phyloP scores from a whole-genome alignment of 2,888 invertebrate genomes.

The Drosophila paracracens region DNA sequence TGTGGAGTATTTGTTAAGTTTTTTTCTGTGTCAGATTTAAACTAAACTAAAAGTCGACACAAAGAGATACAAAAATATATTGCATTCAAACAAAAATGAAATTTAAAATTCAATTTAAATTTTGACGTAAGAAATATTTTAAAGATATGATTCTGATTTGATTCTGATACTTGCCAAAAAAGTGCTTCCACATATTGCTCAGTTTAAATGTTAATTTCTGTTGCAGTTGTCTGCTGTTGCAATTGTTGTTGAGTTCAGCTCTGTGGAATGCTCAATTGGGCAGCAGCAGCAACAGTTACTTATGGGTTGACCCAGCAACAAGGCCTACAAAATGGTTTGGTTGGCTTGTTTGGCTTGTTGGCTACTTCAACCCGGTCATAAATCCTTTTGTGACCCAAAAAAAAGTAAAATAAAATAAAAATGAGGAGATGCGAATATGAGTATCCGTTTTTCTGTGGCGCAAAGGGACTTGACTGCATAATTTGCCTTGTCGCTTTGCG shows the following conservation, averaged over 20 bases:
- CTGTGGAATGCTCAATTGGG: constrained; percentile 39
- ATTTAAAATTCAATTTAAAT: no score
- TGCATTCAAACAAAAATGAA: no score
- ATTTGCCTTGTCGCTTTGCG: constrained; percentile 72
- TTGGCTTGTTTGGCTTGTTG: constrained; percentile 5
- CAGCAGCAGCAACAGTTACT: constrained; percentile 34
- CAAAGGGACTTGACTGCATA: constrained; percentile 76
- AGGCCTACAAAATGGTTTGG: constrained; percentile 25
- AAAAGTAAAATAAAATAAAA: constrained; percentile 18
- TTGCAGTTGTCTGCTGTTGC: constrained; percentile 18
- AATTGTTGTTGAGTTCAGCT: constrained; percentile 6
- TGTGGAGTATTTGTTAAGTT: not conserved
- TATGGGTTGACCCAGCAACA: constrained; percentile 39
- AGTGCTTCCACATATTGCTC: not conserved
- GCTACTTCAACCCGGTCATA: constrained; percentile 48
- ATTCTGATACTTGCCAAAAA: not conserved
- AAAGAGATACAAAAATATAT: no score
- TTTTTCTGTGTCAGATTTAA: no score
- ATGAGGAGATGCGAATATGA: constrained; percentile 47
- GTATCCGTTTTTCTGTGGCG: constrained; percentile 42
- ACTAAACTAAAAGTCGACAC: no score
- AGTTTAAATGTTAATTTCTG: not conserved
- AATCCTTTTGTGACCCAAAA: constrained; percentile 68
- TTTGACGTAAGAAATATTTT: no score
- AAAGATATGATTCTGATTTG: no score